phyloP scores from a whole-genome alignment of 2,113 vertebrate genomes.

The Chionomys nivalis region DNA sequence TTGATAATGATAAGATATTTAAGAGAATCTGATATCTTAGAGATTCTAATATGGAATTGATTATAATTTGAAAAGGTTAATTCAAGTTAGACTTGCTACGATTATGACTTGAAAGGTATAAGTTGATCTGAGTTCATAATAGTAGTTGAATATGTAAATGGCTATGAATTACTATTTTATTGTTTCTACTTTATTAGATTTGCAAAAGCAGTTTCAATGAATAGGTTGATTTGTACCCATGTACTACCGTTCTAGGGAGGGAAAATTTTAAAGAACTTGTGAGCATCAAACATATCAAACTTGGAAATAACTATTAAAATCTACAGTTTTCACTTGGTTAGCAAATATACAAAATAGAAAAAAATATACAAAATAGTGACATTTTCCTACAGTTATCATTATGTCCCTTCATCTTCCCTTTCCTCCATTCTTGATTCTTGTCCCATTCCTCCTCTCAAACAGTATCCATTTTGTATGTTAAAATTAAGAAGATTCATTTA shows the following conservation, averaged over 20 bases:
- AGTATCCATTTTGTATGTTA: not conserved
- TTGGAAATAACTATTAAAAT: conserved; percentile 10
- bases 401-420: not conserved
- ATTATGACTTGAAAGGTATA: conserved; percentile 41
- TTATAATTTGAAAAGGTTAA: conserved; percentile 51
- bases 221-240: conserved; percentile 18
- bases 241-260: not conserved
- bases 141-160: conserved; percentile 1
- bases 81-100: conserved; percentile 23
- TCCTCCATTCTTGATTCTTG: not conserved
- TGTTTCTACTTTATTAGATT: conserved; percentile 41
- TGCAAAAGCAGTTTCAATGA: not conserved
- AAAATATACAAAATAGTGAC: not conserved
- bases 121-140: not conserved
- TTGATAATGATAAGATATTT: not conserved
- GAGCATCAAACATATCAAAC: conserved; percentile 52
- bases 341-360: not conserved
- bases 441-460: not conserved
- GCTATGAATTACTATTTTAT: conserved; percentile 36
- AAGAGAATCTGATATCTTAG: not conserved
- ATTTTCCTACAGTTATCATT: not conserved
- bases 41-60: conserved; percentile 1
- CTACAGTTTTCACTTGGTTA: not conserved
- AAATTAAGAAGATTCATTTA: conserved; percentile 46
- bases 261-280: conserved; percentile 24